Evolutionary conservation across 2,888 invertebrate species (phyloP).

Genomic region (Caenorhabditis doughertyi): DNA sequence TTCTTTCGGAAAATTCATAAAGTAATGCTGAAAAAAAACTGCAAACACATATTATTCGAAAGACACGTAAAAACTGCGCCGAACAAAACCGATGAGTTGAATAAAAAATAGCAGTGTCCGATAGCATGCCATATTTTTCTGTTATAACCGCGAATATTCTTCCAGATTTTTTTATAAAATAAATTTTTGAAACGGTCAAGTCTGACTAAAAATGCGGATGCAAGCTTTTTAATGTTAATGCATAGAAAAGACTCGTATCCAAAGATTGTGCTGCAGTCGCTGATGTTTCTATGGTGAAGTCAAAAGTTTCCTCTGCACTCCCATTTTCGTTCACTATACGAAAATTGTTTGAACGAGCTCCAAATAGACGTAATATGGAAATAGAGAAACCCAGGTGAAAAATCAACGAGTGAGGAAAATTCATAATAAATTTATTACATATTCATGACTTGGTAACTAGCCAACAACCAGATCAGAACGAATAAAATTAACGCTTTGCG

Average conservation of each 20-base stretch:
- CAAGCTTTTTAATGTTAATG: too few relatives aligned
- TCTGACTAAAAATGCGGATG: too few relatives aligned
- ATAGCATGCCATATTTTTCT: too few relatives aligned
- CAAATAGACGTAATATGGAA: not conserved
- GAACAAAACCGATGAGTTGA: too few relatives aligned
- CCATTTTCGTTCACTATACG: not conserved
- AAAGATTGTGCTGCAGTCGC: not conserved
- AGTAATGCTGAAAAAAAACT: not conserved
- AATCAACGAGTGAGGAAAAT: not conserved
- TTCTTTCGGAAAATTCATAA: not conserved
- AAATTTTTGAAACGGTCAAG: too few relatives aligned
- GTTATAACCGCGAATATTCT: too few relatives aligned
- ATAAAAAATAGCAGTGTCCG: too few relatives aligned
- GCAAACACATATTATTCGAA: too few relatives aligned
- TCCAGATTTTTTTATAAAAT: too few relatives aligned
- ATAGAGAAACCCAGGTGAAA: not conserved
- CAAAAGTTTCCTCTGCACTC: not conserved
- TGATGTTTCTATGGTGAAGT: not conserved
- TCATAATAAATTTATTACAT: conserved; percentile 18
- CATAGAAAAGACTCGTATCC: too few relatives aligned
- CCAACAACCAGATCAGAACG: not conserved
- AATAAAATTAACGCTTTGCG: not conserved
- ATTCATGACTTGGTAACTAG: not conserved
- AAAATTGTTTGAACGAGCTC: not conserved
- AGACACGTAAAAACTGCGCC: too few relatives aligned